These are phyloP conservation scores for Tolypeutes matacus DNA, from an alignment of 2,797 vertebrate species.

Conservation along the genomic window DNA sequence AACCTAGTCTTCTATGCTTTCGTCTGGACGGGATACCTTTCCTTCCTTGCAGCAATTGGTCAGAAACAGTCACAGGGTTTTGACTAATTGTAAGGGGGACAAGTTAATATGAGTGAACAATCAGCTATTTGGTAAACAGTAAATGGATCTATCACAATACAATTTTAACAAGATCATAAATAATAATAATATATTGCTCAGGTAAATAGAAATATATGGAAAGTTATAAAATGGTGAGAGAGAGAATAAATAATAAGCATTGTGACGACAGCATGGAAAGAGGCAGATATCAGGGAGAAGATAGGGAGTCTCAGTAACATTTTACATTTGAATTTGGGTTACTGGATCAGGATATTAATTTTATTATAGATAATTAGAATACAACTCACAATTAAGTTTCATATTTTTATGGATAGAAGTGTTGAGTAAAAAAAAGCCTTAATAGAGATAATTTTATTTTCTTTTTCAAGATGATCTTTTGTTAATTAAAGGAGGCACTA, in stretches of 20 bases:
- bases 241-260: not conserved
- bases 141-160: not conserved
- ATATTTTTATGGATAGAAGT: constrained; percentile 55
- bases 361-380: constrained; percentile 60
- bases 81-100: not conserved
- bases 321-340: constrained; percentile 56
- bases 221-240: not conserved
- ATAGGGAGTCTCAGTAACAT: not conserved
- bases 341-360: constrained; percentile 57
- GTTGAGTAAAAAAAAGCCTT: constrained; percentile 60
- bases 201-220: not conserved
- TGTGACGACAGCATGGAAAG: not conserved
- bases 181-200: not conserved
- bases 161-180: not conserved
- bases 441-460: constrained; percentile 54
- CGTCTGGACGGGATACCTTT: rapidly evolving
- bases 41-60: not conserved
- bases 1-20: not conserved
- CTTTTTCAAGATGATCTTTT: constrained; percentile 58
- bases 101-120: not conserved
- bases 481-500: constrained; percentile 60
- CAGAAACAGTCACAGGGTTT: not conserved
- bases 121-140: not conserved
- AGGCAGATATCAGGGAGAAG: not conserved
- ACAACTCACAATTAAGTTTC: constrained; percentile 46